Conservation (phyloP, 2,888 invertebrate species). For the Drosophila rellima region DNA sequence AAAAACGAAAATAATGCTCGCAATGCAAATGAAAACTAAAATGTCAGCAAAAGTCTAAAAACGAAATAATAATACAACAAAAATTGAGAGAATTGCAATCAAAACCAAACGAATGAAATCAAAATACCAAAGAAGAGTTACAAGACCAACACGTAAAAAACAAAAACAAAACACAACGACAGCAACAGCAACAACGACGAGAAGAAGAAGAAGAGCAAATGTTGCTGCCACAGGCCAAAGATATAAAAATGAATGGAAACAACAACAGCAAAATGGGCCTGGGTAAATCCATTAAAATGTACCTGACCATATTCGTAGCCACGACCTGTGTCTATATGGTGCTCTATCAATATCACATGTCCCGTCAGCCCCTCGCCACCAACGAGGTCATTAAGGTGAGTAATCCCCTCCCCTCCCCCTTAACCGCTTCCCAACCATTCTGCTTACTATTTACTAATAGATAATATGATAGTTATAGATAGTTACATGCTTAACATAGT, state of each 20-base stretch:
- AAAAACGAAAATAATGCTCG: conserved; percentile 29
- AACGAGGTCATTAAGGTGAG: conserved; percentile 84
- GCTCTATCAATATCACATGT: conserved; percentile 89
- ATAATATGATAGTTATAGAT: conserved; percentile 1
- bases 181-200: conserved; percentile 19
- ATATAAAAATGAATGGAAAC: conserved; percentile 37
- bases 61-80: conserved; percentile 11
- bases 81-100: conserved; percentile 26
- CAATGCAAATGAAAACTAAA: conserved; percentile 18
- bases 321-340: conserved; percentile 88
- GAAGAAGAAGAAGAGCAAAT: conserved; percentile 16
- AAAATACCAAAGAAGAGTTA: conserved; percentile 59
- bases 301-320: conserved; percentile 88
- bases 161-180: conserved; percentile 25
- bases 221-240: conserved; percentile 38
- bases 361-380: conserved; percentile 86
- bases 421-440: neutral
- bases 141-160: conserved; percentile 67
- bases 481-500: conserved; percentile 2
- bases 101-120: conserved; percentile 71
- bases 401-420: neutral
- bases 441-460: conserved; percentile 1
- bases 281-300: conserved; percentile 89
- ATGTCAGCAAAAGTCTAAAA: conserved; percentile 12
- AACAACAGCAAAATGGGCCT: conserved; percentile 83